phyloP scores from a whole-genome alignment of 2,888 invertebrate genomes.

The Coecobrya sp. region DNA sequence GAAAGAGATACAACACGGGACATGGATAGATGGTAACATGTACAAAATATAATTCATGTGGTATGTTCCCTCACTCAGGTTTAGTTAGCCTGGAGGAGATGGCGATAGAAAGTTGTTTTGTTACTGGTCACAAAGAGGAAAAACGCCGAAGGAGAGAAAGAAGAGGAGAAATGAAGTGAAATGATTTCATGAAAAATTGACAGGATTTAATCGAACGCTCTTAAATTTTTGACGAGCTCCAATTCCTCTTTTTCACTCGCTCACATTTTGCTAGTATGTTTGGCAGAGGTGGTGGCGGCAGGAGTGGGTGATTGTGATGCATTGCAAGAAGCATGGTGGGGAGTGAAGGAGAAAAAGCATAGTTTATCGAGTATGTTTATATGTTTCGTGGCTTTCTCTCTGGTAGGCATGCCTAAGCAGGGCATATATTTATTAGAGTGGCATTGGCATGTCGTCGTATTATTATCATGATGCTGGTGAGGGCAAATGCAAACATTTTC shows the following conservation, averaged over 20 bases:
- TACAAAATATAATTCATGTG: slow-evolving; percentile 21
- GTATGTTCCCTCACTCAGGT: neutral
- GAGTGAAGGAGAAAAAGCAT: neutral
- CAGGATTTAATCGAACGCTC: slow-evolving; percentile 80
- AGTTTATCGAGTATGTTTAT: neutral
- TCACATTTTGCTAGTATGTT: neutral
- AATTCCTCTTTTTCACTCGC: slow-evolving; percentile 26
- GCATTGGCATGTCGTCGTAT: neutral
- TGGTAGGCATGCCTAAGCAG: neutral
- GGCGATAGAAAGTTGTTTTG: slow-evolving; percentile 30
- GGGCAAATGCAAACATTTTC: slow-evolving; percentile 44
- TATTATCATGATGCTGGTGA: slow-evolving; percentile 16
- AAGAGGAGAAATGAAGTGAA: slow-evolving; percentile 71
- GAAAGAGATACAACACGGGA: neutral
- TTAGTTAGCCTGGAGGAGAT: neutral
- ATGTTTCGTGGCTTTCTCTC: neutral
- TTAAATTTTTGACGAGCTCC: slow-evolving; percentile 80
- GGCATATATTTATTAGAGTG: neutral
- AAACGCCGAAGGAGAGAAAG: slow-evolving; percentile 38
- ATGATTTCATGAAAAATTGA: slow-evolving; percentile 81
- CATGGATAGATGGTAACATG: neutral
- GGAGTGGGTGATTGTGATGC: slow-evolving; percentile 4
- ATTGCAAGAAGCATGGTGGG: neutral
- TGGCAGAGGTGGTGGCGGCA: neutral
- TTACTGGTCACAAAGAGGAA: slow-evolving; percentile 4